Evolutionary conservation across 2,888 invertebrate species (phyloP), one percentile per base, ranked within the genome.

Genomic region (Dynastes grantii): DNA sequence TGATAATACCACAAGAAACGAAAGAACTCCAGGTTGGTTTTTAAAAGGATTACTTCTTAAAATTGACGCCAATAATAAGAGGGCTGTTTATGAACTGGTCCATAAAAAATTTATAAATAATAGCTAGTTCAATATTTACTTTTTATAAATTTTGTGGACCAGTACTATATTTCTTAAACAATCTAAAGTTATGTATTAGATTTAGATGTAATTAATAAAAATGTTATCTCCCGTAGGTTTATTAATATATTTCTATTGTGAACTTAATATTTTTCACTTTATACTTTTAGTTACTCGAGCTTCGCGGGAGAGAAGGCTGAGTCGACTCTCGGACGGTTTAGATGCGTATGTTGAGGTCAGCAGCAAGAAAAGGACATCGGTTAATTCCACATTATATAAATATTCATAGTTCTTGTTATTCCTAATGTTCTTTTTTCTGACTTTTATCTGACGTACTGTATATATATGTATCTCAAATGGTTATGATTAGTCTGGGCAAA

Each of bases 221-320:
- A 22, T 22, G 22, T 22, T 22, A 22, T 22, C 22, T 22, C 22
- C 22, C 22, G 22, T 22, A 22, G 22, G 22, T 22, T 22, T 22
- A 22, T 22, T 22, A 22, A 22, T 22, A 22, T 22, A 22, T 22
- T 22, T 22, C 22, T 22, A 22, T 22, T 22, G 22, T 22, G 22
- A 22, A 22, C 0, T 22, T 22, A 22, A 22, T 22, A 22, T 22
- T 22, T 22, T 22, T 22, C 22, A 22, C 22, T 22, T 22, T 22
- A 22, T 22, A 22, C 22, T 22, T 84, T 11, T 83, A 81, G 90
- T 88, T 5, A 86, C 90, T 0, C 89, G 91, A 37, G 92, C 92
- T 0, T 92, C 92, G 2, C 95, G 94, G 79, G 91, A 93, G 1
- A 91, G 95, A 1, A 91, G 95, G 0, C 16, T 16, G 16, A 16